Conservation (phyloP, 2,888 invertebrate species). For the Yponomeuta sedellus region DNA sequence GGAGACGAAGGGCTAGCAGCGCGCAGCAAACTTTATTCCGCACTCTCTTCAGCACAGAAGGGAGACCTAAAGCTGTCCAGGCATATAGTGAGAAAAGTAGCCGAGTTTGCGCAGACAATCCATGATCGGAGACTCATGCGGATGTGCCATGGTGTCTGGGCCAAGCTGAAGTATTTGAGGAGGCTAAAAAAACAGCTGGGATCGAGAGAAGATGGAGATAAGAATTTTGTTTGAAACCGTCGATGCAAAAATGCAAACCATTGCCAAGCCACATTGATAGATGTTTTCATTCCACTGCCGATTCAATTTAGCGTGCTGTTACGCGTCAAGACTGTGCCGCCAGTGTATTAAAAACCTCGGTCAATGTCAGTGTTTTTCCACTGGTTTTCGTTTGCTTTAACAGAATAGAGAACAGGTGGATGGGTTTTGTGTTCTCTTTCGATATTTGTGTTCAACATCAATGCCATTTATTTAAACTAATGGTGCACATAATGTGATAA, state of each 20-base stretch:
- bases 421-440: too few relatives aligned
- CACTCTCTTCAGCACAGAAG: slow-evolving; percentile 91
- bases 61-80: slow-evolving; percentile 80
- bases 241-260: background rate
- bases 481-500: too few relatives aligned
- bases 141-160: slow-evolving; percentile 94
- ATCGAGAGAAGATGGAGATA: slow-evolving; percentile 1
- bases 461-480: too few relatives aligned
- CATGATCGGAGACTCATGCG: slow-evolving; percentile 81
- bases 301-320: too few relatives aligned
- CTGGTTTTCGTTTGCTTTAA: too few relatives aligned
- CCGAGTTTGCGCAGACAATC: slow-evolving; percentile 49
- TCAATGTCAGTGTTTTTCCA: too few relatives aligned
- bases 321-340: too few relatives aligned
- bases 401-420: too few relatives aligned
- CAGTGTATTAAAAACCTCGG: too few relatives aligned
- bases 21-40: slow-evolving; percentile 90
- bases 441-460: too few relatives aligned
- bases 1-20: slow-evolving; percentile 89
- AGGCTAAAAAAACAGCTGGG: slow-evolving; percentile 28
- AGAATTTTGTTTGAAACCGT: background rate
- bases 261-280: background rate
- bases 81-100: slow-evolving; percentile 72
- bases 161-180: slow-evolving; percentile 81
- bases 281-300: background rate